These are phyloP conservation scores for Grallaria varia DNA, from an alignment of 2,113 vertebrate genomes.

Conservation along the genomic window DNA sequence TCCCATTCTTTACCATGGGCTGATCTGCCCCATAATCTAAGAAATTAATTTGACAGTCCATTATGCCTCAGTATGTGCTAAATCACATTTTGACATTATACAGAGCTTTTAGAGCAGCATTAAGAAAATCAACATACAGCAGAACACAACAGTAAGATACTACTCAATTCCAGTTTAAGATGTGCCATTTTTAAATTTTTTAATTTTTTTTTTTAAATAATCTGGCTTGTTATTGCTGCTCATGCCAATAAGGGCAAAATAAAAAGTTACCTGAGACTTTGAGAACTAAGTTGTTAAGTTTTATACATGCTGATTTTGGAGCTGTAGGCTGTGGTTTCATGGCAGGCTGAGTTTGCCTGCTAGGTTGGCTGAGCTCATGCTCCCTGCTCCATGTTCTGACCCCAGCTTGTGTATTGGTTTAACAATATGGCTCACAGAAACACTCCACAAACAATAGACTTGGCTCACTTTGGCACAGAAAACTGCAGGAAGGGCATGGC, in stretches of 20 bases:
- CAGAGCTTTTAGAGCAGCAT: neutral
- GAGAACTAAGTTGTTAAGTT: neutral
- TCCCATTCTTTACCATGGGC: neutral
- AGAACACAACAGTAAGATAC: neutral
- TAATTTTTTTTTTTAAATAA: neutral
- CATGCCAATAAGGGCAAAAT: neutral
- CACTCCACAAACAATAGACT: neutral
- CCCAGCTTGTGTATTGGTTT: accelerated
- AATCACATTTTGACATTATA: neutral
- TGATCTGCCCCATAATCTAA: neutral
- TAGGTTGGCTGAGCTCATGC: neutral
- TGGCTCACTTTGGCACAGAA: neutral
- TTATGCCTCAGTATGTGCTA: neutral
- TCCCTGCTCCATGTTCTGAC: neutral
- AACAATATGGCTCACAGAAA: neutral
- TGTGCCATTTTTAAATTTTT: neutral
- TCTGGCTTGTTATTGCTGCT: neutral
- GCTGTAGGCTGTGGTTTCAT: neutral
- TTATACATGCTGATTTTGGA: neutral
- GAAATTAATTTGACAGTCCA: neutral
- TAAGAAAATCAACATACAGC: neutral
- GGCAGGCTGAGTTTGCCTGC: neutral
- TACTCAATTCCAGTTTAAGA: neutral
- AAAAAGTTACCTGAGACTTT: neutral
- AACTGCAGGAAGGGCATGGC: neutral